Conservation (phyloP, 2,797 vertebrate genomes). For the Sciurus vulgaris region DNA sequence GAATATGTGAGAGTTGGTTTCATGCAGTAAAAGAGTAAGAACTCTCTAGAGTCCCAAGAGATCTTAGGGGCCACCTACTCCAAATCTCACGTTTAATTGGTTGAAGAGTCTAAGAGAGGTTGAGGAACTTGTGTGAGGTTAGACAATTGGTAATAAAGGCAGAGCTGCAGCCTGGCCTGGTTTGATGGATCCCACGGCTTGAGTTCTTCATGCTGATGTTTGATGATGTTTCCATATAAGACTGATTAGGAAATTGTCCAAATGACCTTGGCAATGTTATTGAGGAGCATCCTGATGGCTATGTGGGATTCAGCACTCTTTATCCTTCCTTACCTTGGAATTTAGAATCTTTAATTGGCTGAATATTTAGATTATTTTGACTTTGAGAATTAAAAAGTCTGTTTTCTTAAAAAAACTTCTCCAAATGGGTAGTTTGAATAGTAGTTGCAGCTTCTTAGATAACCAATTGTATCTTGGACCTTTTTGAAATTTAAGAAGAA, state of each 20-base stretch:
- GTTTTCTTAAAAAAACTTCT: neutral
- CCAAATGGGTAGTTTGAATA: neutral
- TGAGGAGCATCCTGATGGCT: neutral
- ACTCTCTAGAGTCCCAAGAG: neutral
- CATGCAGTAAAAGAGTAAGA: neutral
- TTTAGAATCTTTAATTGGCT: neutral
- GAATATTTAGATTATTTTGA: neutral
- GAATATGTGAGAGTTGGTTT: neutral
- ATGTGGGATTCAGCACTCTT: neutral
- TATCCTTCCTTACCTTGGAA: neutral
- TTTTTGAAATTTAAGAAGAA: neutral
- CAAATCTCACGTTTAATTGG: neutral
- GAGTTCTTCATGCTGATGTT: neutral
- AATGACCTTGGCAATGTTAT: neutral
- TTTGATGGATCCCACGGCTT: neutral
- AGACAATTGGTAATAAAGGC: neutral
- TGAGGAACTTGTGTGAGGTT: neutral
- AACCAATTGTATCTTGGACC: neutral
- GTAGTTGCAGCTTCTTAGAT: neutral
- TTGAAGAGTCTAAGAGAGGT: neutral
- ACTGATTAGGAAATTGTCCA: neutral
- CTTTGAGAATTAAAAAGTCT: constrained; percentile 1
- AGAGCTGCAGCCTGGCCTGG: neutral
- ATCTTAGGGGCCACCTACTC: neutral
- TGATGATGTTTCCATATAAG: neutral